phyloP scores from a whole-genome alignment of 2,797 vertebrate genomes.

The Bucorvus abyssinicus region DNA sequence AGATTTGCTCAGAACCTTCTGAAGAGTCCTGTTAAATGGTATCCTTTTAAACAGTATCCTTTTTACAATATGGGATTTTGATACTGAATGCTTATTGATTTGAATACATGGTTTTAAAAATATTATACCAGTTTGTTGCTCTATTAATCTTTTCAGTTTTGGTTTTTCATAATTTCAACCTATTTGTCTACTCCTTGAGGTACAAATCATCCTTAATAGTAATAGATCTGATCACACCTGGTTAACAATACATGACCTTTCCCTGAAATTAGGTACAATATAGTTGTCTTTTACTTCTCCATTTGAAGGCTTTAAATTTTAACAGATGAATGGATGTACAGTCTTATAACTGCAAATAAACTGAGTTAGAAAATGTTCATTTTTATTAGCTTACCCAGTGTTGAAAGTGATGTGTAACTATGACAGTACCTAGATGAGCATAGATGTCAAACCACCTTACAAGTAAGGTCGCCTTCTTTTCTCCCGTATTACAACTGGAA shows the following conservation, averaged over 20 bases:
- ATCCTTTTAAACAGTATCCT: neutral
- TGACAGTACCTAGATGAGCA: neutral
- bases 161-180: neutral
- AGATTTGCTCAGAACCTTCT: neutral
- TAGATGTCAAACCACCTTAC: neutral
- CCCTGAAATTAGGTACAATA: neutral
- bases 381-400: neutral
- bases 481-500: accelerated
- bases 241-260: neutral
- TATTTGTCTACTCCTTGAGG: neutral
- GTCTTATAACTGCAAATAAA: neutral
- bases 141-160: neutral
- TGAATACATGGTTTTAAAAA: neutral
- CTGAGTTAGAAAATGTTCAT: neutral
- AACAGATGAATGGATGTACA: neutral
- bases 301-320: neutral
- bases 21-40: neutral
- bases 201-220: neutral
- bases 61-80: neutral
- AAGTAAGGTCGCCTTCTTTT: neutral
- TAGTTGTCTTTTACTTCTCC: neutral
- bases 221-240: neutral
- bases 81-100: neutral
- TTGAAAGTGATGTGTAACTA: neutral
- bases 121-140: neutral